phyloP scores from a whole-genome alignment of 2,888 invertebrate species.

The Agonopterix heracliana region DNA sequence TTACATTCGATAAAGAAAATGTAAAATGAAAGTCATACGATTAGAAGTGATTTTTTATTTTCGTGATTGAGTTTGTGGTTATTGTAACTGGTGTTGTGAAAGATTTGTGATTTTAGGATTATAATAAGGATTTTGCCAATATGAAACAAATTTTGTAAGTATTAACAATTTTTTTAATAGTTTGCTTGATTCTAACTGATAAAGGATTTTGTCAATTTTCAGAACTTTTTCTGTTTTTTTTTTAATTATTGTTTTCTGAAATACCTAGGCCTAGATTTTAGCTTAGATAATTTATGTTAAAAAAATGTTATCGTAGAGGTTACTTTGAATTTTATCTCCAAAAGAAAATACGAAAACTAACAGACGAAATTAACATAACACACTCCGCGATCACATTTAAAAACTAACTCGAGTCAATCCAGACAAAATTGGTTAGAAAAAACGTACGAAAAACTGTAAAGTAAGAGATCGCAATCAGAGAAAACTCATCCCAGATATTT shows the following conservation, averaged over 20 bases:
- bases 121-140: constrained; percentile 14
- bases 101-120: constrained; percentile 4
- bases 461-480: constrained; percentile 10
- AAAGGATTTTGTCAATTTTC: too few species aligned
- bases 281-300: too few species aligned
- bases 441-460: constrained; percentile 1
- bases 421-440: background rate
- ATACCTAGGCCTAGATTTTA: too few species aligned
- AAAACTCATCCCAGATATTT: constrained; percentile 10
- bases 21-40: background rate
- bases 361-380: too few species aligned
- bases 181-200: too few species aligned
- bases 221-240: too few species aligned
- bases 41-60: background rate
- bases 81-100: constrained; percentile 5
- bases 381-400: too few species aligned
- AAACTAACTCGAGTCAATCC: too few species aligned
- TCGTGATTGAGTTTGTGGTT: background rate
- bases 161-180: constrained; percentile 2
- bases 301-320: too few species aligned
- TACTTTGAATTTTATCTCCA: too few species aligned
- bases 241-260: too few species aligned
- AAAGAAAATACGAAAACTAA: too few species aligned
- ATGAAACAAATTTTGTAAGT: constrained; percentile 33
- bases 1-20: background rate